Conservation (phyloP, 2,113 vertebrate genomes). For the Pachycephala philippinensis region DNA sequence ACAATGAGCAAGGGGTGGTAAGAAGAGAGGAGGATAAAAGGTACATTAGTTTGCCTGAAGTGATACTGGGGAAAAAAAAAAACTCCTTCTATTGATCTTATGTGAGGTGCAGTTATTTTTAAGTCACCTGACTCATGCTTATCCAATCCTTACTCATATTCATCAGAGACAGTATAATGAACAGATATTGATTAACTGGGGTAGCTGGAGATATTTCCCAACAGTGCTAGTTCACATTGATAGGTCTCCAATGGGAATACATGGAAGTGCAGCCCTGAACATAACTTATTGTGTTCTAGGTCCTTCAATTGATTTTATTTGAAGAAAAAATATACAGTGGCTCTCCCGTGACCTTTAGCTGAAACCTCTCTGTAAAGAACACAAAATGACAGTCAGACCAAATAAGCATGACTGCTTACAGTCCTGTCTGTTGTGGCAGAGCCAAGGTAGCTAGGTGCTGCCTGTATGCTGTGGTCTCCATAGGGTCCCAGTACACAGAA, state of each 20-base stretch:
- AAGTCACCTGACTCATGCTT: conserved; percentile 78
- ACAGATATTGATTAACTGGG: conserved; percentile 84
- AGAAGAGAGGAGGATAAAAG: neutral
- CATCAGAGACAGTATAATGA: conserved; percentile 80
- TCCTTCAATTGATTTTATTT: conserved; percentile 79
- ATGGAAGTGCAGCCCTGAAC: conserved; percentile 54
- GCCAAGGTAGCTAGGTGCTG: neutral
- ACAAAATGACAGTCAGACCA: conserved; percentile 34
- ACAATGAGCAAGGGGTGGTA: neutral
- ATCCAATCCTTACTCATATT: conserved; percentile 77
- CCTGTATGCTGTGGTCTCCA: neutral
- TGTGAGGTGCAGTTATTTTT: conserved; percentile 76
- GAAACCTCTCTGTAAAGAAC: conserved; percentile 52
- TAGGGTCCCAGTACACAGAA: neutral
- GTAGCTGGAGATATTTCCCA: conserved; percentile 81
- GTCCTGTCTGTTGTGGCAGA: neutral
- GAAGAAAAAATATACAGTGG: conserved; percentile 57
- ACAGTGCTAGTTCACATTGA: conserved; percentile 72
- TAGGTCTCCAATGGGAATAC: conserved; percentile 72
- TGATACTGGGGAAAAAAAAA: neutral
- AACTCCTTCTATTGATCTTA: conserved; percentile 66
- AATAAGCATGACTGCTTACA: neutral
- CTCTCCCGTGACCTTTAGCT: conserved; percentile 77
- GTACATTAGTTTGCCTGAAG: conserved; percentile 38
- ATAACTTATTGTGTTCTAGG: conserved; percentile 81